Conservation (phyloP, 2,888 invertebrate genomes). For the Ceriagrion tenellum region DNA sequence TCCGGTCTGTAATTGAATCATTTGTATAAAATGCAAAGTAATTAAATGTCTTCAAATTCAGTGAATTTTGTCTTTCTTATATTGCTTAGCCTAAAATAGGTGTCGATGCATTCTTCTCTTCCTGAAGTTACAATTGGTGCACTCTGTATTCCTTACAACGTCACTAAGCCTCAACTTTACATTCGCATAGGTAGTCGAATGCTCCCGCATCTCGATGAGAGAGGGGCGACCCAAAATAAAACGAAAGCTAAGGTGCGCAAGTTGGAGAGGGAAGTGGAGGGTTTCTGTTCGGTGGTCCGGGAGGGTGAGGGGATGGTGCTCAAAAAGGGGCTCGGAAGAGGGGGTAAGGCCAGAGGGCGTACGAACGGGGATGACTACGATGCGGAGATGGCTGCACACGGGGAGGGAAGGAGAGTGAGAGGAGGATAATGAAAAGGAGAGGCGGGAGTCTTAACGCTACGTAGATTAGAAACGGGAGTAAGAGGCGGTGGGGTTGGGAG, state of each 20-base stretch:
- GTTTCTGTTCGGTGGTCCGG: background rate
- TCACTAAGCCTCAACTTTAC: no score
- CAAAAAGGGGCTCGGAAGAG: no score
- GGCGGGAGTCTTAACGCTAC: background rate
- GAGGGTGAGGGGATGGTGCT: background rate
- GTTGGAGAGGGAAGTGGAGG: background rate
- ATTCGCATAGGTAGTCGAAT: no score
- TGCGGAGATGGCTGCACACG: background rate
- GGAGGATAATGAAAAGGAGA: conserved; percentile 28
- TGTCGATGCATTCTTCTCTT: no score
- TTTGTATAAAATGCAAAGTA: no score
- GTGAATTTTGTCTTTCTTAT: no score
- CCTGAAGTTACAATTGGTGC: no score
- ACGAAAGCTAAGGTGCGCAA: background rate
- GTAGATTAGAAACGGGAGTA: background rate
- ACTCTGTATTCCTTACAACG: no score
- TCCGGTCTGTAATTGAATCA: no score
- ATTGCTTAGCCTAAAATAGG: no score
- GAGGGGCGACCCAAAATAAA: background rate
- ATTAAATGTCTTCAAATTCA: no score
- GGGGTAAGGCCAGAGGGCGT: no score
- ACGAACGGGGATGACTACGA: background rate
- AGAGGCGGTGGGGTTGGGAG: background rate
- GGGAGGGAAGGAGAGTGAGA: background rate
- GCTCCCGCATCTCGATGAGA: background rate